Percentiles rank a stretch among this genome's conserved stretches.
These are phyloP conservation scores for Eudasyphora cyanicolor DNA, from an alignment of 2,888 invertebrate genomes.

Conservation along the genomic window DNA sequence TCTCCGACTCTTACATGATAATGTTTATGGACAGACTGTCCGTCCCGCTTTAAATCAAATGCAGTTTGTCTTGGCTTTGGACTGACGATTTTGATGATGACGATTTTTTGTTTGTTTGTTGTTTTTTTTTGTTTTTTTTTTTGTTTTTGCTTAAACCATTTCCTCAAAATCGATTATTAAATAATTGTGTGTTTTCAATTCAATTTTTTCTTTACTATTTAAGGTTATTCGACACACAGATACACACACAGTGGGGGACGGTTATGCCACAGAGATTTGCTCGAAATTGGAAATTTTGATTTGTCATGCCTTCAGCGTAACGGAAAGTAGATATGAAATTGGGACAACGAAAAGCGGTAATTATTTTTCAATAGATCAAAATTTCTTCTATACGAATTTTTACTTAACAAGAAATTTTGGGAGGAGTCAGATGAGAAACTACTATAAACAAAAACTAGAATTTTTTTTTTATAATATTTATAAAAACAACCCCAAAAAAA, in stretches of 20 bases:
- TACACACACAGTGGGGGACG: background rate
- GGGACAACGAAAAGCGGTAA: too few relatives aligned
- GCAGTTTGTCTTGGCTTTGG: background rate
- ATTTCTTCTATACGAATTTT: too few relatives aligned
- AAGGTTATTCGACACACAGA: conserved; percentile 23
- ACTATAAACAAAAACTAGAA: too few relatives aligned
- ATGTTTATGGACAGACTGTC: too few relatives aligned
- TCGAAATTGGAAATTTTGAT: background rate
- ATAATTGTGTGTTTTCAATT: background rate
- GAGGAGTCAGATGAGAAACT: too few relatives aligned
- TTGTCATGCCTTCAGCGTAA: conserved; percentile 7
- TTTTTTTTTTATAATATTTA: too few relatives aligned
- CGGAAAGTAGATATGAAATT: background rate
- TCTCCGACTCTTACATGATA: background rate
- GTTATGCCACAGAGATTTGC: background rate
- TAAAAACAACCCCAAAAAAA: too few relatives aligned
- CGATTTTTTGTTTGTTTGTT: too few relatives aligned
- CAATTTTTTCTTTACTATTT: background rate
- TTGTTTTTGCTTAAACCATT: background rate
- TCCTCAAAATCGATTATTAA: conserved; percentile 14
- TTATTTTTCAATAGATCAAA: too few relatives aligned
- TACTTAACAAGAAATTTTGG: too few relatives aligned
- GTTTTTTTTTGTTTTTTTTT: too few relatives aligned
- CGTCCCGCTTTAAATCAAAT: background rate
- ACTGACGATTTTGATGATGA: background rate